These are phyloP conservation scores for Gymnodraco acuticeps DNA, from an alignment of 2,797 vertebrate genomes.

Conservation along the genomic window DNA sequence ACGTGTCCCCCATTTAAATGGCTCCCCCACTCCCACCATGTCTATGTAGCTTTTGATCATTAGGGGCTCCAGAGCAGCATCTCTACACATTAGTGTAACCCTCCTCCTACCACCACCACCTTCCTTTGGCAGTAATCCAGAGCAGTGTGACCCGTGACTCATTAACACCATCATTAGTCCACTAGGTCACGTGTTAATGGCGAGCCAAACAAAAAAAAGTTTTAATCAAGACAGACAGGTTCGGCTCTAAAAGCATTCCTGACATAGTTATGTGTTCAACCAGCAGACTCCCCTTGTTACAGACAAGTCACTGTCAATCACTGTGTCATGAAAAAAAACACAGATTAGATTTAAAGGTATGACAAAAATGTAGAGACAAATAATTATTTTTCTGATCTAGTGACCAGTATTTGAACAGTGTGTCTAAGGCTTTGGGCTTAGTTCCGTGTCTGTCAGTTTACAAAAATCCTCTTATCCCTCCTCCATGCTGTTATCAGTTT, in stretches of 20 bases:
- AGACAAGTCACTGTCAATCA: neutral
- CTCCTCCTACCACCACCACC: neutral
- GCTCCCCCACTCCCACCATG: neutral
- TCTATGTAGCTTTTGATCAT: slow-evolving; percentile 18
- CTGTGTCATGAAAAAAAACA: neutral
- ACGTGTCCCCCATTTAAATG: neutral
- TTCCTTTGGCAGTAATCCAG: slow-evolving; percentile 45
- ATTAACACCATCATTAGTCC: slow-evolving; percentile 66
- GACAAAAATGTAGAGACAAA: neutral
- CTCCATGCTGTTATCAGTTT: slow-evolving; percentile 53
- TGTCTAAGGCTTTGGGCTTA: neutral
- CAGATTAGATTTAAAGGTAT: neutral
- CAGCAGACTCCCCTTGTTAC: neutral
- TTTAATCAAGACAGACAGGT: slow-evolving; percentile 56
- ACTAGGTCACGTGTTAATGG: slow-evolving; percentile 47
- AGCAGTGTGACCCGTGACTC: slow-evolving; percentile 48
- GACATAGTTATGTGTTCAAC: neutral
- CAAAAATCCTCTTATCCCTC: slow-evolving; percentile 6
- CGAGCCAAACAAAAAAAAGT: slow-evolving; percentile 14
- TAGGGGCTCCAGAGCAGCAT: neutral
- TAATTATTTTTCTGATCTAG: neutral
- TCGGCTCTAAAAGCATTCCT: slow-evolving; percentile 54
- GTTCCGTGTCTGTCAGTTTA: neutral
- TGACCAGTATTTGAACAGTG: too few relatives aligned
- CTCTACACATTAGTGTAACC: slow-evolving; percentile 6